These are phyloP conservation scores for Okamejei kenojei DNA, from an alignment of 2,797 vertebrate genomes.

Conservation along the genomic window DNA sequence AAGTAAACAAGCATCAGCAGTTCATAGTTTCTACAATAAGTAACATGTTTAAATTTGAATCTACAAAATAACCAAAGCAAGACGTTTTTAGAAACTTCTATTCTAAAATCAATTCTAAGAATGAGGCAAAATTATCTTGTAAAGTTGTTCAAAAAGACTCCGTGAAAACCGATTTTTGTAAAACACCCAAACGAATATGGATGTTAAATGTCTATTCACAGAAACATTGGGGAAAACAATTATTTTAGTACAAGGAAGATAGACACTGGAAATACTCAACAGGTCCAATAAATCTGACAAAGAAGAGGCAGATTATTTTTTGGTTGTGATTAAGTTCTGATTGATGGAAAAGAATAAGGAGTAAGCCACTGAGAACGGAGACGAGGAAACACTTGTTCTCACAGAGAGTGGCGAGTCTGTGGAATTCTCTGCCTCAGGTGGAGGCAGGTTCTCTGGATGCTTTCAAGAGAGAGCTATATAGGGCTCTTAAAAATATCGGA, in stretches of 20 bases:
- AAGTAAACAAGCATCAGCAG: not conserved
- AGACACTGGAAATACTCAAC: not conserved
- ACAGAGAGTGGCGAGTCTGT: too few relatives aligned
- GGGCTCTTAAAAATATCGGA: too few relatives aligned
- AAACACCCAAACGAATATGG: not conserved
- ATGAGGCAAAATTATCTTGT: not conserved
- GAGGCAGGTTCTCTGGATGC: too few relatives aligned
- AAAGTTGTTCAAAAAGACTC: too few relatives aligned
- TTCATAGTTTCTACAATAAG: too few relatives aligned
- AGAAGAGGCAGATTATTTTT: not conserved
- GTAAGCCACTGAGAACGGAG: too few relatives aligned
- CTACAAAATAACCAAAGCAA: not conserved
- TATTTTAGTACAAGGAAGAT: not conserved
- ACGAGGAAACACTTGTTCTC: too few relatives aligned
- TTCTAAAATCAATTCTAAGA: not conserved
- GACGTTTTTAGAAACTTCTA: not conserved
- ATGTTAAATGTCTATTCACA: not conserved
- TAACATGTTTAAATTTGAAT: not conserved
- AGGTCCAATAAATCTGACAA: not conserved
- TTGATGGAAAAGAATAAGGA: too few relatives aligned
- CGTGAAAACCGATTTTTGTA: not conserved
- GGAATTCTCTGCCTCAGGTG: too few relatives aligned
- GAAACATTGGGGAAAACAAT: not conserved
- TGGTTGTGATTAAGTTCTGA: too few relatives aligned
- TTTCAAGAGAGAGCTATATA: too few relatives aligned